Percentiles rank a stretch among this genome's conserved stretches.
Evolutionary conservation across 2,113 vertebrate genomes (phyloP).

Genomic region (Gobius niger): DNA sequence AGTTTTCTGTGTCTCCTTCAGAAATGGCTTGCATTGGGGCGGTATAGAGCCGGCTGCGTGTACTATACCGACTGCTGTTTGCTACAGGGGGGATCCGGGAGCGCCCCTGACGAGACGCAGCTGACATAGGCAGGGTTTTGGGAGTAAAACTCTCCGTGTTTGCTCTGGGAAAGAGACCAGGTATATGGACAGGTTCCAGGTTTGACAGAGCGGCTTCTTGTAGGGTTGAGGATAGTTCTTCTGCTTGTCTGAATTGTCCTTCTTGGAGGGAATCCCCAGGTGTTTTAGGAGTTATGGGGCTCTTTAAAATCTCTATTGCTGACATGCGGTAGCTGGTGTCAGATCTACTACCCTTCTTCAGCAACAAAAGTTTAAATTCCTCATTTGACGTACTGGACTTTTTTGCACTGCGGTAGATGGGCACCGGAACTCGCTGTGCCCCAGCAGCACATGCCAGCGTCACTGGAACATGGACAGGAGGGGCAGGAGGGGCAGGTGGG

Average conservation of each 20-base stretch:
- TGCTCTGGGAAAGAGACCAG: slow-evolving; percentile 81
- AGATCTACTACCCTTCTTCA: slow-evolving; percentile 94
- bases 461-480: slow-evolving; percentile 58
- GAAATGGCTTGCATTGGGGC: slow-evolving; percentile 99
- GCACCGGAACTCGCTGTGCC: slow-evolving; percentile 89
- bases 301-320: slow-evolving; percentile 95
- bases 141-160: slow-evolving; percentile 89
- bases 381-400: slow-evolving; percentile 97
- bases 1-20: slow-evolving; percentile 96
- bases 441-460: slow-evolving; percentile 59
- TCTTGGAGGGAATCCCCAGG: slow-evolving; percentile 78
- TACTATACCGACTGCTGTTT: slow-evolving; percentile 97
- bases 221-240: slow-evolving; percentile 71
- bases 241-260: slow-evolving; percentile 66
- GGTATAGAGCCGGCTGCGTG: slow-evolving; percentile 93
- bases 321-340: slow-evolving; percentile 98
- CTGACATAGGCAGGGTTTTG: slow-evolving; percentile 86
- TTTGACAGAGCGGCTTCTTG: slow-evolving; percentile 61
- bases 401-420: slow-evolving; percentile 95
- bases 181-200: slow-evolving; percentile 71
- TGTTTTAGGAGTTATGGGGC: slow-evolving; percentile 91
- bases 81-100: slow-evolving; percentile 91
- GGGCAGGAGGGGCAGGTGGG: slow-evolving; percentile 64
- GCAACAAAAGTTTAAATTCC: slow-evolving; percentile 94
- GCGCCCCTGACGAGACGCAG: slow-evolving; percentile 89